phyloP scores from a whole-genome alignment of 2,888 invertebrate genomes.

The Hirtodrosophila cameraria region DNA sequence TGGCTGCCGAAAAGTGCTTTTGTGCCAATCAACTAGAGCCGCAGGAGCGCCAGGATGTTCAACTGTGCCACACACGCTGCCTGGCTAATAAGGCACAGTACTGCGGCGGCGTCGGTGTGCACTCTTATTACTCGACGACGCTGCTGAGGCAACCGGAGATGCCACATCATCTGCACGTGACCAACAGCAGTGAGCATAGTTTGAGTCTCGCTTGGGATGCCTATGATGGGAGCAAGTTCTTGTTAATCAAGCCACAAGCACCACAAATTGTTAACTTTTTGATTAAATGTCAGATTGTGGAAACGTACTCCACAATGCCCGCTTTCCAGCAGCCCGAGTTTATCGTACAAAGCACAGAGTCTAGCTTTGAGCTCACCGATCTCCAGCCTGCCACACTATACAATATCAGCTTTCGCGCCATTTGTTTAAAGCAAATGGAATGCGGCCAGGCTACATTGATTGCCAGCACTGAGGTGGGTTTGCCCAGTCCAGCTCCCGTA shows the following conservation, averaged over 20 bases:
- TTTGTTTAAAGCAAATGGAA: conserved; percentile 83
- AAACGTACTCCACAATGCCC: conserved; percentile 86
- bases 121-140: conserved; percentile 87
- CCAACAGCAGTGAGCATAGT: conserved; percentile 87
- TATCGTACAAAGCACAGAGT: conserved; percentile 86
- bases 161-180: conserved; percentile 87
- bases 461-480: conserved; percentile 89
- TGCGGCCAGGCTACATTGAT: conserved; percentile 86
- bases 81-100: conserved; percentile 86
- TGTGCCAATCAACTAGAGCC: conserved; percentile 72
- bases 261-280: conserved; percentile 85
- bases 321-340: conserved; percentile 85
- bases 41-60: conserved; percentile 83
- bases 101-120: conserved; percentile 89
- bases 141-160: conserved; percentile 79
- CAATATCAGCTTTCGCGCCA: conserved; percentile 89
- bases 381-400: conserved; percentile 91
- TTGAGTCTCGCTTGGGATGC: conserved; percentile 86
- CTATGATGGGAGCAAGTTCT: conserved; percentile 85
- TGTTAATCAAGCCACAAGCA: conserved; percentile 44
- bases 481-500: conserved; percentile 89
- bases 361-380: conserved; percentile 86
- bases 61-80: conserved; percentile 86
- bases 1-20: conserved; percentile 80
- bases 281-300: conserved; percentile 85